Base-by-base conservation (phyloP, 2,113 vertebrate genomes). In the Rhea pennata region DNA sequence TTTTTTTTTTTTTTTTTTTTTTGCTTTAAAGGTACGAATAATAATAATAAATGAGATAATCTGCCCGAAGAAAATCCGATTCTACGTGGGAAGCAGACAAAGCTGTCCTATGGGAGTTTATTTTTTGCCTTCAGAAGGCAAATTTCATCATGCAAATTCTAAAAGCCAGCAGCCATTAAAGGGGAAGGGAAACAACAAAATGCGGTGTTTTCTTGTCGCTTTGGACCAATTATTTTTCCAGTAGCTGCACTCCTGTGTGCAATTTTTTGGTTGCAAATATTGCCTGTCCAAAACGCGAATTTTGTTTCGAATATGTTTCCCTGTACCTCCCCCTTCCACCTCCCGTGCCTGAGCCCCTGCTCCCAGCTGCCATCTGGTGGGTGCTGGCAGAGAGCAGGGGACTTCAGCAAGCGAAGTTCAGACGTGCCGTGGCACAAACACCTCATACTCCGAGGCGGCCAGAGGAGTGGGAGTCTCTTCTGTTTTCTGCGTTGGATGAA, bases 381-480 rank as follows among this genome's bases (percentile, higher is more conserved):
- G 27, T 66, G 58, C 26, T 84, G 64, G 67, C 6, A 33, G 21
- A 48, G 44, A 79, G 20, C 48, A 84, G 42, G 19, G 13, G 44
- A 54, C 72, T 40, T 48, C 67, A 82, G 27, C 44, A 33, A 67
- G 51, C 9, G 10, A 33, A 58, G 75, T 33, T 31, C 42, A 26
- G 0, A 2, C 6, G 2, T 42, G n/a, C 42, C 2, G 12, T 73
- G 50, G n/a, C 48, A 42, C 27, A 44, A 62, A 2, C 42, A 24
- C 5, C 23, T 33, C 36, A 36, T 15, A 17, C 14, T 3, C 10
- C 7, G 7, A 61, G 17, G 26, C 61, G 50, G 16, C 44, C 5
- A 14, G 26, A 78, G 48, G 51, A 71, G 23, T 61, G 5, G 8
- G 22, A 26, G 17, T 36, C 56, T 48, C 22, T 67, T 67, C 46